A percentile compares a stretch with the other conserved stretches of the same genome.
phyloP scores from a whole-genome alignment of 37 sponge, comb jelly and placozoan genomes.

The Beroe forskalii region DNA sequence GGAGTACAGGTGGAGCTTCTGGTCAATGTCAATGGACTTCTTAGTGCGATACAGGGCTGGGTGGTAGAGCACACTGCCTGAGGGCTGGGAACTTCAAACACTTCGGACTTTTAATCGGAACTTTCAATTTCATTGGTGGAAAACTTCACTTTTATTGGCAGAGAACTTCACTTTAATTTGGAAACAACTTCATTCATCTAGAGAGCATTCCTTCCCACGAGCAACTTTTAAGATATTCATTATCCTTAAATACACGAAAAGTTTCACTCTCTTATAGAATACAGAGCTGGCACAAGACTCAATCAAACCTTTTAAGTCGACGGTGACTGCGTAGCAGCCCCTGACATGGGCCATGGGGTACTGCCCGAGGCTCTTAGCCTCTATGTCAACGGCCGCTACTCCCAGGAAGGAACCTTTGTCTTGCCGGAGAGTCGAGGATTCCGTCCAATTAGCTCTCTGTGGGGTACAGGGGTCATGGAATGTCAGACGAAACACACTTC shows the following conservation, averaged over 20 bases:
- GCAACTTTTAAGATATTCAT: no score
- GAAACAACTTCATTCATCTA: no score
- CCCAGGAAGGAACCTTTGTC: constrained; percentile 19
- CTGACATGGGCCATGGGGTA: constrained; percentile 25
- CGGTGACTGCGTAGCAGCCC: constrained; percentile 36
- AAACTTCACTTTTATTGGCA: no score
- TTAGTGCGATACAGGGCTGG: constrained; percentile 9
- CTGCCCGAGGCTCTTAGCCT: constrained; percentile 46
- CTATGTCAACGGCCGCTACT: constrained; percentile 46
- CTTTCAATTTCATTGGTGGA: no score
- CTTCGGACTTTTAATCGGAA: no score
- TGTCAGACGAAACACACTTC: no score
- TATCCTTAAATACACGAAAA: no score
- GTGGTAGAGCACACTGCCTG: constrained; percentile 49
- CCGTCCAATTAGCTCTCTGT: constrained; percentile 40
- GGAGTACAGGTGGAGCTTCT: constrained; percentile 63
- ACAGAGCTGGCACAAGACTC: no score
- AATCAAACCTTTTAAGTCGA: constrained; percentile 27
- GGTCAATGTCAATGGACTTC: constrained; percentile 8
- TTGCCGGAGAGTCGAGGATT: neutral
- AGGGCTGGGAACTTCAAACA: neutral
- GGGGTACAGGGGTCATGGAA: neutral
- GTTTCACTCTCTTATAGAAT: no score
- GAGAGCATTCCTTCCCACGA: no score
- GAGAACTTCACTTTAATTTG: no score